Base-by-base conservation (phyloP, 2,113 vertebrate genomes). In the Tachycineta bicolor region DNA sequence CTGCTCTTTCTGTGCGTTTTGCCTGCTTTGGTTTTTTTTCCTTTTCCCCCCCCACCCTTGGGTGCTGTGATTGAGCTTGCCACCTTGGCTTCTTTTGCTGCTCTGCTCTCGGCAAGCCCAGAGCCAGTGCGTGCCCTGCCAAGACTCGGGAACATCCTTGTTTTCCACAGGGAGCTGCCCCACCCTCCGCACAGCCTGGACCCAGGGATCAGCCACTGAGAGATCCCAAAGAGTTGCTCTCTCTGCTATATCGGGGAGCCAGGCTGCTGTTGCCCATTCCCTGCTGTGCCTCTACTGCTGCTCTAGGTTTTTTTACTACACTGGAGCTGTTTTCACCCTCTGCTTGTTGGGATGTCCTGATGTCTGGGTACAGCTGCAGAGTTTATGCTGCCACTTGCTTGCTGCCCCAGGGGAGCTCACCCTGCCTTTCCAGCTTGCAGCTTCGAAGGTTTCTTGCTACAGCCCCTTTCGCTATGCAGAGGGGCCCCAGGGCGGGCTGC, bases 131-230 rank as follows among this genome's bases (percentile, higher is more conserved):
- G 1, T 74, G 70, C 52, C 39, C 52, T n/a, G 17, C 39, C 52
- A 21, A 14, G 24, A 34, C 53, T 14, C 0, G 0, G 41, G 41
- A 29, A 4, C 33, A 34, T 46, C 41, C 41, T 46, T 17, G 8
- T 46, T 59, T 75, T 29, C 71, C 25, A 13, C 18, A 12, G 8
- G 31, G 41, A 44, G 19, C 53, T 58, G 71, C 14, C 5, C 19
- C 18, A 58, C 18, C 10, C 13, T 74, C 24, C 0, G 0, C 53
- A 74, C 33, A 46, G 31, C 53, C 31, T 0, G 0, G 53, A 7
- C 10, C 24, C 41, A 22, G 53, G 24, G 33, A 29, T 34, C 33
- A 58, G 56, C 56, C 69, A 1, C 28, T 22, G 41, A 34, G 41
- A 46, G 46, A 34, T 17, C 41, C 41, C 39, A 3, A 26, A 13